Evolutionary conservation across 2,797 vertebrate genomes (phyloP), one percentile per base, ranked within the genome.

Genomic region (Typhlichthys subterraneus): DNA sequence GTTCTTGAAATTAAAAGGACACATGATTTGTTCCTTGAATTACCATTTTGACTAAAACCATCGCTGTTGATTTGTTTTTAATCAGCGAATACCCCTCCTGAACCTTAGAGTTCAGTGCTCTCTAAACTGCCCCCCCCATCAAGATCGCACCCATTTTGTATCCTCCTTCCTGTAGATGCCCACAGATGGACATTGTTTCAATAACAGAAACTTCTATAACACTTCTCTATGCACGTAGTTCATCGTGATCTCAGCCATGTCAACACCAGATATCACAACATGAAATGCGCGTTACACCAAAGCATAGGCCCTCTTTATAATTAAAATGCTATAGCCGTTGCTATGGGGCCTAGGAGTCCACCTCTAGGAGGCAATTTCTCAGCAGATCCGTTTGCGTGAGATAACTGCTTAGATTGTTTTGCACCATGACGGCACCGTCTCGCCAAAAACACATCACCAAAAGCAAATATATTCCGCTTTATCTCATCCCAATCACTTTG

Each of bases 391-490:
- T 38, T 51, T 52, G 29, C 19, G 14, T 52, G 12, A 46, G 51
- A 54, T 53, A 53, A 61, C 14, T 19, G 15, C 8, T 53, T 31
- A 31, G 51, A 61, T 68, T 52, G 12, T 45, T 57, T 15, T 57
- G 12, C 17, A 19, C 59, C 46, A 47, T 38, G 46, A 14, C 53
- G 29, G 47, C 47, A 31, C 17, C 12, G 49, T 57, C 47, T 31
- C 9, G 14, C 17, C 46, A 57, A 57, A 23, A 69, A 57, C 53
- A 57, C 52, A 63, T 69, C 49, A 61, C 52, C 29, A 7, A 61
- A 45, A 61, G 46, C 45, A 38, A 57, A 65, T 57, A 56, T 38
- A n/a, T n/a, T 59, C 58, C 12, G 1, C 10, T 49, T 59, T 33
- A 49, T 58, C 56, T 46, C 42, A 42, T 7, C 17, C 11, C 42